Conservation (phyloP, 1,140 invertebrate species). For the Procambarus virginalis region DNA sequence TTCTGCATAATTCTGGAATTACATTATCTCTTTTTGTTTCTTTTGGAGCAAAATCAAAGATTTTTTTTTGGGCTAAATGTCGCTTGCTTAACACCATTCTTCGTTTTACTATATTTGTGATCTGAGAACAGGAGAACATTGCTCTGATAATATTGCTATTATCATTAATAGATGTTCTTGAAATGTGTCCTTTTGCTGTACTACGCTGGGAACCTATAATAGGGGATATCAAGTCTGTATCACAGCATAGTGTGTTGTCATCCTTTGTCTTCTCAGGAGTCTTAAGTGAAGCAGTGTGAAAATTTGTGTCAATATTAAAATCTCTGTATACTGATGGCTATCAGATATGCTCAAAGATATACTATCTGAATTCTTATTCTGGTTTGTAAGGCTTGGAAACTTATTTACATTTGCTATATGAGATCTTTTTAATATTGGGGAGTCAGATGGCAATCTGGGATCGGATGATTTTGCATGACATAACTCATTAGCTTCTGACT, state of each 20-base stretch:
- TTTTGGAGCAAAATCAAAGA: neutral
- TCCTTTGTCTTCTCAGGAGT: neutral
- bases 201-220: neutral
- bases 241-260: neutral
- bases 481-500: neutral
- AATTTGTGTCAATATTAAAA: neutral
- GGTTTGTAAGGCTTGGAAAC: neutral
- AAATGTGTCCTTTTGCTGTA: neutral
- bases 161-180: neutral
- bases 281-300: neutral
- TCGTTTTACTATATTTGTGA: neutral
- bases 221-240: neutral
- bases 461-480: neutral
- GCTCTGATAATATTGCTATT: neutral
- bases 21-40: neutral
- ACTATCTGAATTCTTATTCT: neutral
- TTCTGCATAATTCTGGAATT: neutral
- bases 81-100: neutral
- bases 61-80: neutral
- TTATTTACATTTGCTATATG: neutral
- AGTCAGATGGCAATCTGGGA: neutral
- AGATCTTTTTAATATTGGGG: neutral
- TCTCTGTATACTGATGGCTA: neutral
- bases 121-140: neutral
- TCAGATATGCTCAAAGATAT: neutral